Conservation (phyloP, 2,888 invertebrate genomes). For the Capitulum mitella region DNA sequence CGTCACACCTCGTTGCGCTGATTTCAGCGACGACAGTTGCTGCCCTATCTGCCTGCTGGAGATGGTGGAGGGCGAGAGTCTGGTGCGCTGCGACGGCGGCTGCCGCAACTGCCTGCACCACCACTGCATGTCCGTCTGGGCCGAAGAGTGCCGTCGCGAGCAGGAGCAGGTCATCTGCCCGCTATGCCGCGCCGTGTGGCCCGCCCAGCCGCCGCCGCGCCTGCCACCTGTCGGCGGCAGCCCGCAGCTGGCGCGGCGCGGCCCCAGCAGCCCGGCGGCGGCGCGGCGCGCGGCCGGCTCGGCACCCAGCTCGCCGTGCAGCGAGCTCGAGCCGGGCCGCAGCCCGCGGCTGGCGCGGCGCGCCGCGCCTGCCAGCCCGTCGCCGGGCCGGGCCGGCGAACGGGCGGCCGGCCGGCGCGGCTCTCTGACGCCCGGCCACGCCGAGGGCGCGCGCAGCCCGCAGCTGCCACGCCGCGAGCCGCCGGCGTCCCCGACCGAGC, state of each 20-base stretch:
- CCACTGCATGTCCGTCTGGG: slow-evolving; percentile 46
- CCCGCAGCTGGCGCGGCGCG: not conserved
- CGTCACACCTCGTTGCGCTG: too few species aligned
- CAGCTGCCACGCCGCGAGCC: not conserved
- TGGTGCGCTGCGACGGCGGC: slow-evolving; percentile 44
- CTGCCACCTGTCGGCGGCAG: not conserved
- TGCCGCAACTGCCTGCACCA: slow-evolving; percentile 47
- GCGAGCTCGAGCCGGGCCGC: not conserved
- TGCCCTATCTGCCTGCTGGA: slow-evolving; percentile 48
- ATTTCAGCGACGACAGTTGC: slow-evolving; percentile 43
- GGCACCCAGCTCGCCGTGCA: not conserved
- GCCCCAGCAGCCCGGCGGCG: not conserved
- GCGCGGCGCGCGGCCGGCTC: not conserved
- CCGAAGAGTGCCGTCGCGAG: slow-evolving; percentile 42
- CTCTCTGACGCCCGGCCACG: not conserved
- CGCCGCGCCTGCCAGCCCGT: too few species aligned
- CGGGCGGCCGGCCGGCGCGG: not conserved
- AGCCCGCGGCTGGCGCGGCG: not conserved
- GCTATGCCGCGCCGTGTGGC: slow-evolving; percentile 45
- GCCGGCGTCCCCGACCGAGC: not conserved
- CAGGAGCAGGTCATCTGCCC: slow-evolving; percentile 45
- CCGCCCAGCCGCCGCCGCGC: not conserved
- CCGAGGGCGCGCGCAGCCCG: not conserved
- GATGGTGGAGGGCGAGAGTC: slow-evolving; percentile 46
- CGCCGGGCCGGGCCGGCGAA: too few species aligned